These are phyloP conservation scores for Melanotaenia nigrans DNA, from an alignment of 2,797 vertebrate genomes.

Conservation along the genomic window DNA sequence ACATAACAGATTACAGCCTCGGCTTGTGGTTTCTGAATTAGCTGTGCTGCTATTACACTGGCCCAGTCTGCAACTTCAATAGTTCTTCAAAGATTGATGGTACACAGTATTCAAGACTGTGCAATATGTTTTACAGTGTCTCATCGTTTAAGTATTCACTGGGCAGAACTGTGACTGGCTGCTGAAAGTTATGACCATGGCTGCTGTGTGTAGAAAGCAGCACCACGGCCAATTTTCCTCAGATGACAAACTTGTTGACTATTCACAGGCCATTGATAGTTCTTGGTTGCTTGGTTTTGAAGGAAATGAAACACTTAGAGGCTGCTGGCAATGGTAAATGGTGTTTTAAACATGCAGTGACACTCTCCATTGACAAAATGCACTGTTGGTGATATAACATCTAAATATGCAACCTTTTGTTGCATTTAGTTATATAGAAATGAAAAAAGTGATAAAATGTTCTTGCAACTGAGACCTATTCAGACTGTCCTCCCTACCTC, in stretches of 20 bases:
- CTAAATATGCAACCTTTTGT: neutral
- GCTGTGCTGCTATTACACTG: neutral
- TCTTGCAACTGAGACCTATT: slow-evolving; percentile 1
- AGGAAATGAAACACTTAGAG: slow-evolving; percentile 50
- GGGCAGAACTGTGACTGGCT: slow-evolving; percentile 20
- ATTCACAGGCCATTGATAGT: slow-evolving; percentile 5
- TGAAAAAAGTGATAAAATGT: neutral
- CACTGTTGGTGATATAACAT: slow-evolving; percentile 2
- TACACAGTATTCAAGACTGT: neutral
- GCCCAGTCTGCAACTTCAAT: neutral
- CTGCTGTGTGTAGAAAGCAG: slow-evolving; percentile 16
- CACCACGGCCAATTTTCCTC: slow-evolving; percentile 10
- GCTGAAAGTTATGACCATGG: slow-evolving; percentile 15
- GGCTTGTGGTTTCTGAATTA: neutral
- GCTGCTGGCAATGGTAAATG: slow-evolving; percentile 15
- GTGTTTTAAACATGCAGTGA: slow-evolving; percentile 17
- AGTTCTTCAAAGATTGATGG: neutral
- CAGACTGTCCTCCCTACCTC: slow-evolving; percentile 22
- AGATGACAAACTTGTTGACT: slow-evolving; percentile 37
- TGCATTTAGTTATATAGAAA: neutral
- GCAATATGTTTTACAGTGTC: slow-evolving; percentile 6
- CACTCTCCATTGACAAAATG: slow-evolving; percentile 10
- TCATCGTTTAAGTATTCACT: slow-evolving; percentile 16
- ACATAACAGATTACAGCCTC: neutral
- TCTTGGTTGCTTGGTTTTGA: slow-evolving; percentile 19